Evolutionary conservation across 2,797 vertebrate genomes (phyloP), one percentile per base, ranked within the genome.

Genomic region (Tiaroga cobitis): DNA sequence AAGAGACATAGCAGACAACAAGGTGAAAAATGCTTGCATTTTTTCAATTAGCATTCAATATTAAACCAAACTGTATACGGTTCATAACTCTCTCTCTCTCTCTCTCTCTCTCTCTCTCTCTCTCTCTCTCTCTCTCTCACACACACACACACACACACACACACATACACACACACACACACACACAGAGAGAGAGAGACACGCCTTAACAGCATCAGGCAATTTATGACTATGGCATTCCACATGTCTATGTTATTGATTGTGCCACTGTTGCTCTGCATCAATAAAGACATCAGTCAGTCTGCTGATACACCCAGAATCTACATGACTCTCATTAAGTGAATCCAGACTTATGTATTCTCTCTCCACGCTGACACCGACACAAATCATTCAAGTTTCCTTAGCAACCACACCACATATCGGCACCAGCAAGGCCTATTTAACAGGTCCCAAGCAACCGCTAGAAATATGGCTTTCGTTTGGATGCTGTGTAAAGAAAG

Each of bases 251-350:
- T 68, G 76, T 83, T 87, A 87, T 83, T 82, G 86, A 88, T 86
- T 67, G 51, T 72, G n/a, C 51, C 84, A 39, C 78, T 76, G 69
- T 81, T 81, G 61, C 56, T 72, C 51, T 59, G 67, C 84, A 80
- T 82, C 81, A 63, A 87, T 86, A 88, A 75, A 68, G 80, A 82
- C 85, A 80, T 85, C 79, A 73, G 68, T 81, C 74, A 74, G 83
- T 32, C 39, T 43, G 83, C 87, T 78, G 85, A 85, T 84, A 85
- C 79, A 81, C 74, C 43, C 63, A 54, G 73, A 80, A 87, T 89
- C 85, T 84, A 87, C 79, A 88, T 56, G 59, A 63, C 56, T 86
- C 76, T 86, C 80, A 81, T 86, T 88, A 86, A 81, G 78, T 75
- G 69, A 32, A 43, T 54, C 54, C 43, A 41, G 69, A 74, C 76